Percentiles rank a stretch among this genome's conserved stretches.
phyloP scores from a whole-genome alignment of 1,140 invertebrate genomes.

The Maconellicoccus hirsutus region DNA sequence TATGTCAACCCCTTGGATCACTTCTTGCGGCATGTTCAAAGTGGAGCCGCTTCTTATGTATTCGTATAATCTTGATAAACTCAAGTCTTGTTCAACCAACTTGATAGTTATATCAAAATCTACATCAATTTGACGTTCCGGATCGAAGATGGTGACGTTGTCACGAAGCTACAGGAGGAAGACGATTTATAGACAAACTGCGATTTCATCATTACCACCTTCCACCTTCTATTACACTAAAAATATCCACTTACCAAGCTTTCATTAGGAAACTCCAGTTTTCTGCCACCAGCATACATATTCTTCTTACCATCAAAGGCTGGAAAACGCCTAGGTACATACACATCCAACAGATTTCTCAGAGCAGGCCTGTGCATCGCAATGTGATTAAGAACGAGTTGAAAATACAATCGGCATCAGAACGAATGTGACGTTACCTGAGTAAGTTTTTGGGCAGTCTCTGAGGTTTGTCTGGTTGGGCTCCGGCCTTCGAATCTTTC shows the following conservation, averaged over 20 bases:
- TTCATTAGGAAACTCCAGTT: neutral
- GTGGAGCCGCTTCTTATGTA: constrained; percentile 37
- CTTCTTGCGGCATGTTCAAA: constrained; percentile 45
- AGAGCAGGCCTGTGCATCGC: constrained; percentile 31
- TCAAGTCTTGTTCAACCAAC: constrained; percentile 34
- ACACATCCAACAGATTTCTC: constrained; percentile 30
- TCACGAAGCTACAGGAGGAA: constrained; percentile 39
- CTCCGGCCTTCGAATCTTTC: too few species aligned
- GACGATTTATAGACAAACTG: too few species aligned
- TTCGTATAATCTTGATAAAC: constrained; percentile 40
- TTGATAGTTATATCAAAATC: constrained; percentile 47
- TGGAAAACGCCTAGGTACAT: constrained; percentile 36
- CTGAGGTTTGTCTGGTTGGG: too few species aligned
- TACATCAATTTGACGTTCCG: constrained; percentile 37
- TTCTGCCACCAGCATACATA: constrained; percentile 40
- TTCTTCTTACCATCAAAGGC: constrained; percentile 64
- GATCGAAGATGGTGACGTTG: constrained; percentile 30
- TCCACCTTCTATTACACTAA: neutral
- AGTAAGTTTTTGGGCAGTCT: constrained; percentile 34
- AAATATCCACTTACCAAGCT: neutral
- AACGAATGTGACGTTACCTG: constrained; percentile 31
- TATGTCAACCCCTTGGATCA: constrained; percentile 68
- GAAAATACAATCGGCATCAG: neutral
- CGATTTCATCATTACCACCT: constrained; percentile 25
- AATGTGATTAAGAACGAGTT: constrained; percentile 7